Base-by-base conservation (phyloP, 1,140 invertebrate species). In the Brachionus rotundiformis region DNA sequence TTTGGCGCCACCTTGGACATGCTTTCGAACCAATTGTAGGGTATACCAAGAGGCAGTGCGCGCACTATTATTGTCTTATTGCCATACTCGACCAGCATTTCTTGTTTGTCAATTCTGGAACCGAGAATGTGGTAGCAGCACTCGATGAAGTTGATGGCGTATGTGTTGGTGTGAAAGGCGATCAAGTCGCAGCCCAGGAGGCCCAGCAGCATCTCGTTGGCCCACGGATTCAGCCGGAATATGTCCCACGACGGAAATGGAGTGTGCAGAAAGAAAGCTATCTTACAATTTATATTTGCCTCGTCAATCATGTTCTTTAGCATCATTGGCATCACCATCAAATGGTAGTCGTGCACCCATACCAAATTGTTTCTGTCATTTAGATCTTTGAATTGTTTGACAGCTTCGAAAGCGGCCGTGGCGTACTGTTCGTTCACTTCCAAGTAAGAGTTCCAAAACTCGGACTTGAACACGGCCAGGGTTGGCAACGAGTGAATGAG, bases 171-270 rank as follows among this genome's bases (percentile, higher is more conserved):
- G 84, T 96, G 94, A 84, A 96, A 95, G 41, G 93, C 94, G 41
- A 95, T 93, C 91, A 95, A 92, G 86, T 95, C 94, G 86, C 93
- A 94, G 82, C 93, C 92, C 33, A 89, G 83, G 77, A 88, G 85
- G 44, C 94, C 94, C 86, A 95, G 93, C 13, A 95, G 90, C 59
- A 95, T 91, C 89, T 94, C 93, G 87, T 95, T 94, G 61, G 93
- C 93, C 93, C 94, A 94, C 3, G 94, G 94, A 84, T 95, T 93
- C 11, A 95, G 88, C 73, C 94, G 89, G 87, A 94, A 94, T 71
- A 95, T 94, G 84, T 95, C 94, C 93, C 93, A 95, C 1, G 94
- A 92, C 23, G 94, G 94, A 86, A 95, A 95, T 0, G 94, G 94
- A 86, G 95, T 95, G 86, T 96, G 94, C 41, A 95, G 89, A 87